Conservation (phyloP, 1,140 invertebrate species). For the Sesamia nonagrioides region DNA sequence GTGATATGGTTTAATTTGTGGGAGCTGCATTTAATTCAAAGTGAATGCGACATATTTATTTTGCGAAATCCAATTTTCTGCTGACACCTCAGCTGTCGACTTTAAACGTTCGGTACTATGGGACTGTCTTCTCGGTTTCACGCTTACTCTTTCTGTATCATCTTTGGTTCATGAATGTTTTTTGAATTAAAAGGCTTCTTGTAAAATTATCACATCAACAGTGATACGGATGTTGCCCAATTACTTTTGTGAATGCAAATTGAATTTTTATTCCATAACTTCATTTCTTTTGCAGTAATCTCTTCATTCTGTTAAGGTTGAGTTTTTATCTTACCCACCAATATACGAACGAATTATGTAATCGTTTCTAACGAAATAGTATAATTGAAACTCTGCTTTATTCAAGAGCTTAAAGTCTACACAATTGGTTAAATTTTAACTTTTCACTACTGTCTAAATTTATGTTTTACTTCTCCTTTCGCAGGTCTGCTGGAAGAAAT, state of each 20-base stretch:
- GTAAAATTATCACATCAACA: conserved; percentile 42
- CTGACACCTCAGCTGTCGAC: conserved; percentile 86
- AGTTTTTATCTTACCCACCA: not conserved
- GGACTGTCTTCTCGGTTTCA: conserved; percentile 81
- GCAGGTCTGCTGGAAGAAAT: too few species aligned
- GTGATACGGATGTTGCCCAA: conserved; percentile 11
- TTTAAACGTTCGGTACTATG: conserved; percentile 82
- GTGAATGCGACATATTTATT: conserved; percentile 85
- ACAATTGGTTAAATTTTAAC: too few species aligned
- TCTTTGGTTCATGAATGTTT: conserved; percentile 61
- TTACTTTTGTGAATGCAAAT: conserved; percentile 32
- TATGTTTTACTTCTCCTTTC: too few species aligned
- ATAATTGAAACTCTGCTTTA: too few species aligned
- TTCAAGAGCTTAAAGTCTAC: too few species aligned
- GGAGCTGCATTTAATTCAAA: conserved; percentile 63
- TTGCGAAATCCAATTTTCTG: conserved; percentile 87
- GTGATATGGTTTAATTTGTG: conserved; percentile 56
- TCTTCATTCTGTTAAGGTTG: not conserved
- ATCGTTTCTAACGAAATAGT: too few species aligned
- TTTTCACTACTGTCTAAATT: too few species aligned
- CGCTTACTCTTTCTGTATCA: conserved; percentile 75
- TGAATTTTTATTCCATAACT: conserved; percentile 11
- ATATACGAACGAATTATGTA: too few species aligned
- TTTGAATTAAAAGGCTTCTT: conserved; percentile 51
- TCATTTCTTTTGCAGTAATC: conserved; percentile 1